Percentiles rank a stretch among this genome's conserved stretches.
Evolutionary conservation across 2,113 vertebrate species (phyloP).

Genomic region (Rafetus swinhoei): DNA sequence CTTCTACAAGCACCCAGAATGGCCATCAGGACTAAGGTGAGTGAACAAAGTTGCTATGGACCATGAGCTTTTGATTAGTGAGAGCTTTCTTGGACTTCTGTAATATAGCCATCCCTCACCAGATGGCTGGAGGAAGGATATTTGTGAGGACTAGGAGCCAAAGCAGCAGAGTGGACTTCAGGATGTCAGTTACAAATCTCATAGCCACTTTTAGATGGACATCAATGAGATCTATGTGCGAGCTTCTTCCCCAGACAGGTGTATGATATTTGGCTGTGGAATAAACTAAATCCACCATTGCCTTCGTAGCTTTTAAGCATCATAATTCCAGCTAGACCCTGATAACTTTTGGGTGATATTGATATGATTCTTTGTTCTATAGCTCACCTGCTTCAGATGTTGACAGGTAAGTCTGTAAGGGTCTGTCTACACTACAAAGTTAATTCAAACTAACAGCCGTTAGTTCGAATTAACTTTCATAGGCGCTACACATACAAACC

Average conservation of each 20-base stretch:
- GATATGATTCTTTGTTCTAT: neutral
- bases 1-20: neutral
- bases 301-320: neutral
- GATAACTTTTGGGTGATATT: neutral
- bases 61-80: neutral
- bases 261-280: neutral
- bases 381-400: neutral
- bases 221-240: neutral
- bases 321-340: neutral
- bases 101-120: neutral
- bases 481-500: too few relatives aligned
- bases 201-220: neutral
- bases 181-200: neutral
- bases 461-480: too few relatives aligned
- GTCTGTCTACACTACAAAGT: too few relatives aligned
- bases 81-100: neutral
- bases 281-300: neutral
- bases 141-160: neutral
- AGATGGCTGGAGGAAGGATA: neutral
- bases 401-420: neutral
- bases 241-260: neutral
- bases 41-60: neutral
- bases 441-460: too few relatives aligned
- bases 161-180: neutral
- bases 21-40: neutral